Evolutionary conservation across 2,888 invertebrate genomes (phyloP).

Genomic region (Syrphus vitripennis): DNA sequence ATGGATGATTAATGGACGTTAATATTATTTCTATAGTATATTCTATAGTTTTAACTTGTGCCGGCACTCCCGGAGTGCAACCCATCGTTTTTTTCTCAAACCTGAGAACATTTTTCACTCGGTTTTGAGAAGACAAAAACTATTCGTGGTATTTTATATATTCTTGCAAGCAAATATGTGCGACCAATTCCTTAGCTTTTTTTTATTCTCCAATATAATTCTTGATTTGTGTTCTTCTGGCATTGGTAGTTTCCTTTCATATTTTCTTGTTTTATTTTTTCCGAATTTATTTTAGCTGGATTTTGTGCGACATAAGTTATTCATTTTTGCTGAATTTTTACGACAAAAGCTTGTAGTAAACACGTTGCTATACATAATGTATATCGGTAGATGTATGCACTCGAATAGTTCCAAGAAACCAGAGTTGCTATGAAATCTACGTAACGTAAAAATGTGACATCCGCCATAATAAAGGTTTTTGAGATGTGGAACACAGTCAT

Average conservation of each 20-base stretch:
- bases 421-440: conserved; percentile 33
- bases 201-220: neutral
- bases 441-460: conserved; percentile 13
- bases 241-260: conserved; percentile 5
- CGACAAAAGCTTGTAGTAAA: conserved; percentile 9
- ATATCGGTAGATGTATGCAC: neutral
- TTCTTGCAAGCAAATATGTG: no score
- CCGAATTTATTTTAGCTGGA: conserved; percentile 35
- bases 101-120: no score
- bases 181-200: neutral
- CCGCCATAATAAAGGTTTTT: conserved; percentile 4
- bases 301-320: conserved; percentile 55
- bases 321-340: conserved; percentile 50
- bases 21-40: no score
- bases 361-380: no score
- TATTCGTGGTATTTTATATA: no score
- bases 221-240: conserved; percentile 21
- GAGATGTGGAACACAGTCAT: no score
- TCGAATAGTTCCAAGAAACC: no score
- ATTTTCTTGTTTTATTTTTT: conserved; percentile 31
- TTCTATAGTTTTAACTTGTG: no score
- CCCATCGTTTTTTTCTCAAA: no score
- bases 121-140: no score
- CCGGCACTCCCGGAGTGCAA: no score
- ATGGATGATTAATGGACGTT: no score